phyloP scores from a whole-genome alignment of 1,140 invertebrate genomes.

The Steinernema khuongi region DNA sequence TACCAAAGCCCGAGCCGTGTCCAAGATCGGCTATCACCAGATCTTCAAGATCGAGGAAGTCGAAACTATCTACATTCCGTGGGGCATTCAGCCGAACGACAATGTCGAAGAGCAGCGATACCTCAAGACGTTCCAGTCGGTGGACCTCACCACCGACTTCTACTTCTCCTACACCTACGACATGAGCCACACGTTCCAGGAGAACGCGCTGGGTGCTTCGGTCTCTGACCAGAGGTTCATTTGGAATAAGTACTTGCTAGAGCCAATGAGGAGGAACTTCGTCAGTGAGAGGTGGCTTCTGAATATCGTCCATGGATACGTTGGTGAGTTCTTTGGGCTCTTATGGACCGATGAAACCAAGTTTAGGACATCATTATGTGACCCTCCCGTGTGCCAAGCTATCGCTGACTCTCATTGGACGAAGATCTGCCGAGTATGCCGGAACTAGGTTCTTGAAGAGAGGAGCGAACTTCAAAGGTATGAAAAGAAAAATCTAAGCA shows the following conservation, averaged over 20 bases:
- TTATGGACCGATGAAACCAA: constrained; percentile 16
- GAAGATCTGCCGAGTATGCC: constrained; percentile 52
- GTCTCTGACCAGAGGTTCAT: constrained; percentile 51
- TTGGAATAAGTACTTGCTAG: constrained; percentile 56
- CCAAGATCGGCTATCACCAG: constrained; percentile 46
- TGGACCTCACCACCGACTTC: constrained; percentile 58
- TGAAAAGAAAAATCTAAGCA: neutral
- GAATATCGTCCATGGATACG: constrained; percentile 54
- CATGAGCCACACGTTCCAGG: constrained; percentile 54
- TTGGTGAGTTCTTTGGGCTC: constrained; percentile 33
- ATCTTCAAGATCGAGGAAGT: constrained; percentile 58
- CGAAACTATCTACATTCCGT: constrained; percentile 54
- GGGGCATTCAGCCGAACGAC: constrained; percentile 25
- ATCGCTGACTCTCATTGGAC: constrained; percentile 47
- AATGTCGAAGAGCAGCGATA: constrained; percentile 51
- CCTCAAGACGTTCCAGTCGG: constrained; percentile 48
- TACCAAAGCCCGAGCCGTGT: constrained; percentile 50
- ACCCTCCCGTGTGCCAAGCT: constrained; percentile 52
- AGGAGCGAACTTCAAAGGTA: constrained; percentile 55
- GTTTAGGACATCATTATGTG: constrained; percentile 49
- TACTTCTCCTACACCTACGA: constrained; percentile 59
- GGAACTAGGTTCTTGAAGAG: constrained; percentile 56
- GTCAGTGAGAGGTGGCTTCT: constrained; percentile 49
- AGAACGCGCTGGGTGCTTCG: constrained; percentile 46
- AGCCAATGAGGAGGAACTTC: constrained; percentile 46